These are phyloP conservation scores for Erannis defoliaria DNA, from an alignment of 2,888 invertebrate genomes.

Conservation along the genomic window DNA sequence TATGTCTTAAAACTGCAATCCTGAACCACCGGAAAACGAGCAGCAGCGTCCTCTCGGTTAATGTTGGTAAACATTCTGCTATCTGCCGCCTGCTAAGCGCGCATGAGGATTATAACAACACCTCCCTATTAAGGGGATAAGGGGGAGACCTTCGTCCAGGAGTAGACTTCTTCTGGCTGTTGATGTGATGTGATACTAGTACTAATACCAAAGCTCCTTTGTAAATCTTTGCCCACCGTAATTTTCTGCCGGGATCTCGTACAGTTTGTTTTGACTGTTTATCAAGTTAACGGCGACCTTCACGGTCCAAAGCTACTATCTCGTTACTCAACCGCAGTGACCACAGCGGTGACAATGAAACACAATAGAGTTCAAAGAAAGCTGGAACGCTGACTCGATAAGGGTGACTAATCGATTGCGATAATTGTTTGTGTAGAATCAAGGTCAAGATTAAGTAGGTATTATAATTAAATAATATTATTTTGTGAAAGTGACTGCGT, in stretches of 20 bases:
- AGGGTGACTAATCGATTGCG: slow-evolving; percentile 43
- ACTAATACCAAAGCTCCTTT: no score
- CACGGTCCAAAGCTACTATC: slow-evolving; percentile 67
- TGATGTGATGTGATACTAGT: no score
- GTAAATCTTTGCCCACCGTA: neutral
- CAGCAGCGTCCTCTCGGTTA: no score
- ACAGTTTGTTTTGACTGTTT: slow-evolving; percentile 20
- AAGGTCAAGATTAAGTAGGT: slow-evolving; percentile 30
- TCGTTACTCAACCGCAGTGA: slow-evolving; percentile 63
- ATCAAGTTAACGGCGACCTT: slow-evolving; percentile 70
- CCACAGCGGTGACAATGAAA: slow-evolving; percentile 71
- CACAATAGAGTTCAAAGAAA: slow-evolving; percentile 61
- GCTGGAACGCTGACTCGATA: slow-evolving; percentile 45
- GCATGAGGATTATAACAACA: no score
- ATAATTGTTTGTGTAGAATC: slow-evolving; percentile 24
- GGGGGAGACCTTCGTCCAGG: no score
- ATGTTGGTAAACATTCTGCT: no score
- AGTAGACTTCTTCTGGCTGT: no score
- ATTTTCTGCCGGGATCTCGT: slow-evolving; percentile 10
- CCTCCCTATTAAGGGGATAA: no score
- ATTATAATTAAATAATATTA: neutral
- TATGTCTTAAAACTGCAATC: no score
- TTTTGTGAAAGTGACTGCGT: neutral
- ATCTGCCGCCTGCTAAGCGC: no score
- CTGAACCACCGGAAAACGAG: no score